Base-by-base conservation (phyloP, 2,888 invertebrate genomes). In the Ethmia dodecea region DNA sequence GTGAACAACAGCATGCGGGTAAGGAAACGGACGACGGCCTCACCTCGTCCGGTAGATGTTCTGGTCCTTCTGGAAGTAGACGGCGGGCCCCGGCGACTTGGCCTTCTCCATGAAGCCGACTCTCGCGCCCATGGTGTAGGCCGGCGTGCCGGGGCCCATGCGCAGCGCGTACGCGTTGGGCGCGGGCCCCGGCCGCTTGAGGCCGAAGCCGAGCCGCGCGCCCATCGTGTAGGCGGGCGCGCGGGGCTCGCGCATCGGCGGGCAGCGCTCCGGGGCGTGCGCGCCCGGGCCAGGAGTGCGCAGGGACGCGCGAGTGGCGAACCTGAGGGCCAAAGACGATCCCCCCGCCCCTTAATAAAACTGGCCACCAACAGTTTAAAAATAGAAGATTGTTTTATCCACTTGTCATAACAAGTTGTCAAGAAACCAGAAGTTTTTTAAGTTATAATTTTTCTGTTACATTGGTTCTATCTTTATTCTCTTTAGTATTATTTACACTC, bases 201-300 rank as follows among this genome's bases (percentile, higher is more conserved):
- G 53, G 64, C 86, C 44, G 51, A 57, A 66, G 32, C 73, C 81
- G 15, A 79, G 70, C 40, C 89, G 79, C 14, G 74, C 71, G 25
- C 87, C 81, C 60, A 91, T 87, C 0, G 88, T 86, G 66, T 88
- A 92, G 5, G 76, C 71, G 2, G 92, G 91, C 14, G 91, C 84
- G 33, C 88, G 77, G 25, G 70, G 57, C 18, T 71, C 75, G 31
- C 87, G 86, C 67, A 86, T 81, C 12, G 87, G 74, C 22, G 88
- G 84, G 39, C 86, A 88, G 39, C 83, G 77, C 60, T 91, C 89
- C 0, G 90, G 89, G 9, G 83, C 86, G 66, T 92, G 91, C 9
- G 90, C 88, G 3, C 90, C 91, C 0, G 92, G 91, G 0, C 91
- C 91, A 5, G 91, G 91, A 29, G 87, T 86, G 35, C 66, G 64